Evolutionary conservation across 2,888 invertebrate genomes (phyloP), one percentile per base, ranked within the genome.

Genomic region (Parnassius smintheus): DNA sequence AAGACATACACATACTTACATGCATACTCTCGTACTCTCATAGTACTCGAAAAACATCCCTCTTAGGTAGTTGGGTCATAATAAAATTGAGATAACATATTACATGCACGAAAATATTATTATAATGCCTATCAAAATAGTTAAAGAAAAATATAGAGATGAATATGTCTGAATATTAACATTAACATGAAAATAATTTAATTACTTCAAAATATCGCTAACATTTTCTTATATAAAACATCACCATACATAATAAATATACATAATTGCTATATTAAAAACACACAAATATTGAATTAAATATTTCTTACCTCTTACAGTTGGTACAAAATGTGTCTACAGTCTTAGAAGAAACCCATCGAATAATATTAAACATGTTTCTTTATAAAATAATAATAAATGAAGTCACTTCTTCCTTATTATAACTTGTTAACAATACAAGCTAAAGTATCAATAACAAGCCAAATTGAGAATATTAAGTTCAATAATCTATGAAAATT

Each of bases 231-330:
- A 35, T 7, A 7, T 35, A 35, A 35, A 4, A 35, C 7, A 35
- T 35, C 35, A 7, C 35, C 11, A 52, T 25, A 52, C 52, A 52
- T 10, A 12, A n/a, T 53, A 41, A 9, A 42, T 13, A 49, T 12
- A 13, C n/a, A 35, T 10, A 42, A 35, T 49, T 8, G 18, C 7
- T 50, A 2, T 18, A 18, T 13, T 50, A 10, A 50, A 13, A 13
- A 13, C 18, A 9, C 8, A 50, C n/a, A 22, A 10, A 50, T 18
- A 50, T 50, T 10, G 13, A 7, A 9, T 35, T 35, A 35, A 35
- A 35, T 35, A 35, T 7, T 35, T 62, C 75, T 66, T 80, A 86
- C 86, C 86, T 76, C 61, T 77, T 61, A 70, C 76, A 76, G 45
- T 76, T 67, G 12, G 73, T 68, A 59, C 71, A 75, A 72, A 80